Percentiles rank a stretch among this genome's conserved stretches.
phyloP scores from a whole-genome alignment of 2,113 vertebrate genomes.

The Oryzias celebensis region DNA sequence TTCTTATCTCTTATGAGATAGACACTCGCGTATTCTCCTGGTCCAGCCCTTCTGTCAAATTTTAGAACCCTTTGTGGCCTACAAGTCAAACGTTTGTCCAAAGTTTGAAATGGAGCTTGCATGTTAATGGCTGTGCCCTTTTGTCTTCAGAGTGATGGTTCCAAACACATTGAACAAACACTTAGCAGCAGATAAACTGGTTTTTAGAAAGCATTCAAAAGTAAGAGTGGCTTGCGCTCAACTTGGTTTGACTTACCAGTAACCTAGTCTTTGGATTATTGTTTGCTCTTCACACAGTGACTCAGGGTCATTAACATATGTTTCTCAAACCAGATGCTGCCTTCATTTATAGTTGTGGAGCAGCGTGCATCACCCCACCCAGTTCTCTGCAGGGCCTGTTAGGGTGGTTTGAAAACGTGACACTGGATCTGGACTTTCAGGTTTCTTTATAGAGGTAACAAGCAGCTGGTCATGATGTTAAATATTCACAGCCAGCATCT shows the following conservation, averaged over 20 bases:
- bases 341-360: slow-evolving; percentile 41
- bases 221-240: neutral
- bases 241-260: slow-evolving; percentile 3
- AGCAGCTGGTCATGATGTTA: slow-evolving; percentile 22
- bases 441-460: slow-evolving; percentile 34
- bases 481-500: slow-evolving; percentile 7
- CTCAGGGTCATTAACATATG: neutral
- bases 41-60: too few species aligned
- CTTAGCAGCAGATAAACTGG: neutral
- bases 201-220: slow-evolving; percentile 5
- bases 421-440: slow-evolving; percentile 27
- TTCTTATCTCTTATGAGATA: too few species aligned
- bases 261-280: neutral
- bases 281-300: slow-evolving; percentile 22
- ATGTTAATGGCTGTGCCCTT: too few species aligned
- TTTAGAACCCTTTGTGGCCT: too few species aligned
- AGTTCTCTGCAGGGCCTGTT: slow-evolving; percentile 61
- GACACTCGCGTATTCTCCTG: too few species aligned
- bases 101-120: too few species aligned
- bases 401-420: slow-evolving; percentile 59
- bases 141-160: too few species aligned
- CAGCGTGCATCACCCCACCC: slow-evolving; percentile 27
- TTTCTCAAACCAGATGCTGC: slow-evolving; percentile 39
- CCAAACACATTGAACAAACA: too few species aligned
- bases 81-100: too few species aligned